phyloP scores from a whole-genome alignment of 2,113 vertebrate genomes.

The Dendrocopos noguchii region DNA sequence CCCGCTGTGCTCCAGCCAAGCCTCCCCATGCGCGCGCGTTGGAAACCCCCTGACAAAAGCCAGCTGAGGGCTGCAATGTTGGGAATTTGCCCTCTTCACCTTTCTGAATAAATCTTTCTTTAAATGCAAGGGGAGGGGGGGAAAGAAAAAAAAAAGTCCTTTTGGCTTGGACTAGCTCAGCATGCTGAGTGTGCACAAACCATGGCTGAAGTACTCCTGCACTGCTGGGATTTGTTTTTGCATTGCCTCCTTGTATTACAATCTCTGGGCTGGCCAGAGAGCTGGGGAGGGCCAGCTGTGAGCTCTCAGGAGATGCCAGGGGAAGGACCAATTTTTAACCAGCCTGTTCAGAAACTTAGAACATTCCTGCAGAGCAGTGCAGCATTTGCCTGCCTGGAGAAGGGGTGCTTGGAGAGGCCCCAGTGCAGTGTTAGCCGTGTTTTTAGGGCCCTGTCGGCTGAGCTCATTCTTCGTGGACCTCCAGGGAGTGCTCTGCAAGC shows the following conservation, averaged over 20 bases:
- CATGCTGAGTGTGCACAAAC: constrained; percentile 64
- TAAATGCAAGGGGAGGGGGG: not conserved
- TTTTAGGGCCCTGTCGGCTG: not conserved
- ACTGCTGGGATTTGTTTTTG: constrained; percentile 58
- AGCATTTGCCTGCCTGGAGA: not conserved
- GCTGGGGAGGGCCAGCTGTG: constrained; percentile 14
- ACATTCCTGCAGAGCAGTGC: not conserved
- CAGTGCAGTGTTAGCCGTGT: not conserved
- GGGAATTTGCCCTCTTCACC: constrained; percentile 66
- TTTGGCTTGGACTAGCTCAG: constrained; percentile 50
- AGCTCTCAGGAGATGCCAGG: not conserved
- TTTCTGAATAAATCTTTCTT: constrained; percentile 60
- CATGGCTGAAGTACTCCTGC: constrained; percentile 8
- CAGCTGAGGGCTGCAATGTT: constrained; percentile 56
- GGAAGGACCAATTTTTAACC: not conserved
- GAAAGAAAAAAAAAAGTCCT: not conserved
- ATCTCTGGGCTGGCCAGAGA: constrained; percentile 32
- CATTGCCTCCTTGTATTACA: constrained; percentile 41
- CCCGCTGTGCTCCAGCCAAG: constrained; percentile 1
- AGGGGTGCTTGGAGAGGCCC: not conserved
- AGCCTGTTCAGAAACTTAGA: not conserved
- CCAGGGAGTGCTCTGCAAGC: not conserved
- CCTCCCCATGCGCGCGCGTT: constrained; percentile 25
- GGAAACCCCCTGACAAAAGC: constrained; percentile 57
- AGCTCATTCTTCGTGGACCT: not conserved